Evolutionary conservation across 2,888 invertebrate species (phyloP).

Genomic region (Dryomyza anilis): DNA sequence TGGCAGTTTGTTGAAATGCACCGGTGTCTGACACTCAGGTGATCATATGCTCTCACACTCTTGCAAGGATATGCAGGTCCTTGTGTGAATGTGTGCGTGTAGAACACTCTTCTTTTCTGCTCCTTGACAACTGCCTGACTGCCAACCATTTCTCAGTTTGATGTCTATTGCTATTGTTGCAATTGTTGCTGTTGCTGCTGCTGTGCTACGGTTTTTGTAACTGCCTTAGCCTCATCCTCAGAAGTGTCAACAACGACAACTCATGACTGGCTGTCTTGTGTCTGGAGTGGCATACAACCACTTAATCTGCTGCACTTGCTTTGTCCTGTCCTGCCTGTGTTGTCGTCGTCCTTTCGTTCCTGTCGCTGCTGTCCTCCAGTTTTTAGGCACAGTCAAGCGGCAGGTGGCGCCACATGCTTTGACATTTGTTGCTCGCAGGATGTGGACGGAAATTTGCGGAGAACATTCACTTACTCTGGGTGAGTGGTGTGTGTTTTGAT

Average conservation of each 20-base stretch:
- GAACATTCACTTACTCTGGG: background rate
- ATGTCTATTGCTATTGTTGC: background rate
- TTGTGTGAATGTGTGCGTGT: background rate
- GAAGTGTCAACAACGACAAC: background rate
- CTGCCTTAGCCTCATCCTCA: background rate
- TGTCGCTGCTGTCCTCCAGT: background rate
- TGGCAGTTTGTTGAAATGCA: background rate
- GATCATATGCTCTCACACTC: background rate
- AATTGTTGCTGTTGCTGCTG: conserved; percentile 1
- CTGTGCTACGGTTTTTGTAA: background rate
- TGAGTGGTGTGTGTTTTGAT: background rate
- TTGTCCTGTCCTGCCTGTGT: background rate
- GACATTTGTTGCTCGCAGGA: background rate
- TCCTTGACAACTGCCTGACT: conserved; percentile 10
- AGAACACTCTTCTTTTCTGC: background rate
- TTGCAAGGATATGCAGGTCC: background rate
- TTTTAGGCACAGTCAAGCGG: background rate
- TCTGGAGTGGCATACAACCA: background rate
- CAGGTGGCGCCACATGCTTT: background rate
- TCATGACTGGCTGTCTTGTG: background rate
- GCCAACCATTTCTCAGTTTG: conserved; percentile 14
- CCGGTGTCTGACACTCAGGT: background rate
- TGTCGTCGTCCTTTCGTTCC: background rate
- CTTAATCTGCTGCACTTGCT: conserved; percentile 5
- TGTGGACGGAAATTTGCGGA: background rate